These are phyloP conservation scores for Melieria picta DNA, from an alignment of 2,888 invertebrate species.

Conservation along the genomic window DNA sequence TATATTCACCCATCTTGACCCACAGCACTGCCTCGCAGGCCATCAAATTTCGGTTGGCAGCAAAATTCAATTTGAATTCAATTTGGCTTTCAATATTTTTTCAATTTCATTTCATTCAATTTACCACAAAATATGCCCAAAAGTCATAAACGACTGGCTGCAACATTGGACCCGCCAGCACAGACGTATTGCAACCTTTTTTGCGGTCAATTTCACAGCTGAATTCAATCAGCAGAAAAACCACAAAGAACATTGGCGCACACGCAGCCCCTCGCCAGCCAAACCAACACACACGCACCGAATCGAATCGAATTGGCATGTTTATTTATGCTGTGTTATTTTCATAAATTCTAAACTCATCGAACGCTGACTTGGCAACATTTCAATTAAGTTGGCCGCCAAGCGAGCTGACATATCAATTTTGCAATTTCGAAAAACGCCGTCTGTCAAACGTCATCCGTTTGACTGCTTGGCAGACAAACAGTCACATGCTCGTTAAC, in stretches of 20 bases:
- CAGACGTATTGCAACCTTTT: conserved; percentile 1
- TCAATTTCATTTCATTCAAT: conserved; percentile 32
- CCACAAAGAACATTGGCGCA: conserved; percentile 37
- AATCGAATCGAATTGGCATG: too few relatives aligned
- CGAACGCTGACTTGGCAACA: conserved; percentile 26
- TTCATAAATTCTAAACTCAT: conserved; percentile 32
- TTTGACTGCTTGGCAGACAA: conserved; percentile 30
- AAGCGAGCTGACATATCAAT: conserved; percentile 31
- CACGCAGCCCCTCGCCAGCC: not conserved
- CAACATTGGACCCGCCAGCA: too few relatives aligned
- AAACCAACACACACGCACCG: not conserved
- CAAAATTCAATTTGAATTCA: conserved; percentile 33
- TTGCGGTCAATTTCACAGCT: conserved; percentile 47
- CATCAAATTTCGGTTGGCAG: not conserved
- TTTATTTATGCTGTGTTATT: conserved; percentile 12
- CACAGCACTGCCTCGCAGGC: too few relatives aligned
- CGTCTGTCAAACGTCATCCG: conserved; percentile 23
- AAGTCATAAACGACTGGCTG: not conserved
- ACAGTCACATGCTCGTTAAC: not conserved
- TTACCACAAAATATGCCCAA: conserved; percentile 11
- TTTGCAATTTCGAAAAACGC: conserved; percentile 28
- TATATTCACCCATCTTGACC: too few relatives aligned
- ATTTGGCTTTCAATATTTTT: conserved; percentile 30
- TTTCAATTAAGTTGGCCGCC: conserved; percentile 29
- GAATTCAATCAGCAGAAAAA: conserved; percentile 46